A percentile compares a stretch with the other conserved stretches of the same genome.
Evolutionary conservation across 1,140 invertebrate species (phyloP).

Genomic region (Zaprionus taronus): DNA sequence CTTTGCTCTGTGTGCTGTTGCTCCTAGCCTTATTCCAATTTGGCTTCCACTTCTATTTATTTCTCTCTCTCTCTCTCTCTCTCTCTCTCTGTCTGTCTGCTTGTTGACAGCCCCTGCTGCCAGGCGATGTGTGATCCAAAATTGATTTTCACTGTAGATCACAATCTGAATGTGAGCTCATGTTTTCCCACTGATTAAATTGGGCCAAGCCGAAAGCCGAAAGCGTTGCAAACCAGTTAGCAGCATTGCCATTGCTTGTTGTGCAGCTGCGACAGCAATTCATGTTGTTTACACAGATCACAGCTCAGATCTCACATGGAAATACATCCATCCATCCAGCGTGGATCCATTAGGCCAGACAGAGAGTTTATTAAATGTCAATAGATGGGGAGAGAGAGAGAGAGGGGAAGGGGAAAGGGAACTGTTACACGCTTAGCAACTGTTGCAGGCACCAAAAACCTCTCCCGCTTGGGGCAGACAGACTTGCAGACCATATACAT

Average conservation of each 20-base stretch:
- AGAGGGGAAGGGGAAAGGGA: neutral
- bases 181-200: conserved; percentile 60
- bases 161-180: conserved; percentile 44
- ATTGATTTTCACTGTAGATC: conserved; percentile 56
- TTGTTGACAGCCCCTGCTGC: neutral
- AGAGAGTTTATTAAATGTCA: neutral
- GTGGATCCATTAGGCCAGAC: neutral
- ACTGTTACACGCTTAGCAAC: neutral
- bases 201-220: conserved; percentile 23
- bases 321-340: neutral
- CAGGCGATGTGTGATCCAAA: conserved; percentile 28
- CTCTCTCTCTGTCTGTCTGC: neutral
- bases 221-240: conserved; percentile 27
- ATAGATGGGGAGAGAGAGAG: neutral
- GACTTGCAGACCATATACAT: conserved; percentile 24
- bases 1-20: neutral
- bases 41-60: neutral
- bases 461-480: neutral
- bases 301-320: neutral
- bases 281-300: conserved; percentile 24
- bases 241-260: conserved; percentile 14
- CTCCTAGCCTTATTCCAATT: neutral
- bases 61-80: neutral
- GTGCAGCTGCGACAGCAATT: conserved; percentile 44
- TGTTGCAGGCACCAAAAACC: neutral